Evolutionary conservation across 1,140 invertebrate species (phyloP).

Genomic region (Drosophila tropicalis): DNA sequence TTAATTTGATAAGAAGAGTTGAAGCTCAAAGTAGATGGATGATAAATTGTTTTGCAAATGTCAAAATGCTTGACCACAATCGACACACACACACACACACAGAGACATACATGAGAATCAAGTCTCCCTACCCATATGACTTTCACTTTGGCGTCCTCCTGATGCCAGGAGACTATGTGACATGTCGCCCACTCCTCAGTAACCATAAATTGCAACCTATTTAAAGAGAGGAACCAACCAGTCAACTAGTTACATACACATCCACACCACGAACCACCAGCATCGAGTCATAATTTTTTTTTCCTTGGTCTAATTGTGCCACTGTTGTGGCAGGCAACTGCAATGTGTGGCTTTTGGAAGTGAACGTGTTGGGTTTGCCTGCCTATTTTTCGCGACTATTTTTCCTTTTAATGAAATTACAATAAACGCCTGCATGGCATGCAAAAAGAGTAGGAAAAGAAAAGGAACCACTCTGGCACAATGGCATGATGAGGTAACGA

Average conservation of each 20-base stretch:
- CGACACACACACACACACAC: constrained; percentile 20
- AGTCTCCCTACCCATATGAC: constrained; percentile 24
- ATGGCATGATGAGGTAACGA: background rate
- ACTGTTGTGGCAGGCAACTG: constrained; percentile 35
- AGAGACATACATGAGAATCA: constrained; percentile 9
- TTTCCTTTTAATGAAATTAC: constrained; percentile 80
- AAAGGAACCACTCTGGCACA: background rate
- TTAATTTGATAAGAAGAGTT: constrained; percentile 67
- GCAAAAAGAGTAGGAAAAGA: constrained; percentile 30
- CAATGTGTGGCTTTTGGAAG: constrained; percentile 9
- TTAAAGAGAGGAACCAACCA: constrained; percentile 44
- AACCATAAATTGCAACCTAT: constrained; percentile 78
- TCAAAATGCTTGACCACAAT: constrained; percentile 63
- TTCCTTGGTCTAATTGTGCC: constrained; percentile 63
- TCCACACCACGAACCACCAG: no score
- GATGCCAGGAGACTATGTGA: background rate
- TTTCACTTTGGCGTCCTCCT: constrained; percentile 36
- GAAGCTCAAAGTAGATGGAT: constrained; percentile 34
- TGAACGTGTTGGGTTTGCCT: constrained; percentile 16
- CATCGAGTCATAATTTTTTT: background rate
- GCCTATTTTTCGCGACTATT: constrained; percentile 68
- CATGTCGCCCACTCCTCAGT: constrained; percentile 6
- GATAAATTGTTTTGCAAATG: constrained; percentile 72
- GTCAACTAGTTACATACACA: background rate
- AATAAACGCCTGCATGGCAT: constrained; percentile 71